Percentiles rank a stretch among this genome's conserved stretches.
These are phyloP conservation scores for Eristalis tenax DNA, from an alignment of 2,888 invertebrate species.

Conservation along the genomic window DNA sequence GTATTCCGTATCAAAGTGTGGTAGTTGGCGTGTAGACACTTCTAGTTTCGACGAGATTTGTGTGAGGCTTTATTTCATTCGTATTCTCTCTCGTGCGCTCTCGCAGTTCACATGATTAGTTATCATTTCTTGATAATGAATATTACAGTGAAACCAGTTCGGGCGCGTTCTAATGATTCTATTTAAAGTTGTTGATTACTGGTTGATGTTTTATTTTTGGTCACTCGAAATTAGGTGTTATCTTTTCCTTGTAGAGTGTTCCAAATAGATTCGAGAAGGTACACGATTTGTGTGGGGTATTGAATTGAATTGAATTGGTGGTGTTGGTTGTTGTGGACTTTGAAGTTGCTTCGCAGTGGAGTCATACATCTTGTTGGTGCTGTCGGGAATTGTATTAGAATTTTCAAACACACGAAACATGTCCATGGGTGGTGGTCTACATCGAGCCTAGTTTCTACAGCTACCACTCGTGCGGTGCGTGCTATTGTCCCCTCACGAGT, in stretches of 20 bases:
- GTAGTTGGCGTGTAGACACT: neutral
- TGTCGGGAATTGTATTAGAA: too few relatives aligned
- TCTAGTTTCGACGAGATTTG: neutral
- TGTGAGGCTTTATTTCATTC: neutral
- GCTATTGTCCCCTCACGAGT: too few relatives aligned
- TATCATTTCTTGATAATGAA: conserved; percentile 52
- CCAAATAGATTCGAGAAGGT: neutral
- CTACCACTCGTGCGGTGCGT: too few relatives aligned
- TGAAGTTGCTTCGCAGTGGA: neutral
- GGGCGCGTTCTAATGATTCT: neutral
- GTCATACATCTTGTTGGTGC: too few relatives aligned
- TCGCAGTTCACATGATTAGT: conserved; percentile 57
- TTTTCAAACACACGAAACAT: too few relatives aligned
- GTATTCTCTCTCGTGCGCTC: neutral
- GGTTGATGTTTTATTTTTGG: conserved; percentile 1
- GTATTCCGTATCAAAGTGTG: neutral
- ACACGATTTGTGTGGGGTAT: neutral
- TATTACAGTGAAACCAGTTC: conserved; percentile 46
- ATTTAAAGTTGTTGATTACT: conserved; percentile 9
- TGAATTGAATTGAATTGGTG: too few relatives aligned
- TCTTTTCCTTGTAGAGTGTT: neutral
- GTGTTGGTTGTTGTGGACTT: neutral
- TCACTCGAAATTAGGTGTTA: neutral
- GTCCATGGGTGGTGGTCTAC: too few relatives aligned
- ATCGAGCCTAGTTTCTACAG: too few relatives aligned